Conservation (phyloP, 2,888 invertebrate species). For the Maniola hyperantus region DNA sequence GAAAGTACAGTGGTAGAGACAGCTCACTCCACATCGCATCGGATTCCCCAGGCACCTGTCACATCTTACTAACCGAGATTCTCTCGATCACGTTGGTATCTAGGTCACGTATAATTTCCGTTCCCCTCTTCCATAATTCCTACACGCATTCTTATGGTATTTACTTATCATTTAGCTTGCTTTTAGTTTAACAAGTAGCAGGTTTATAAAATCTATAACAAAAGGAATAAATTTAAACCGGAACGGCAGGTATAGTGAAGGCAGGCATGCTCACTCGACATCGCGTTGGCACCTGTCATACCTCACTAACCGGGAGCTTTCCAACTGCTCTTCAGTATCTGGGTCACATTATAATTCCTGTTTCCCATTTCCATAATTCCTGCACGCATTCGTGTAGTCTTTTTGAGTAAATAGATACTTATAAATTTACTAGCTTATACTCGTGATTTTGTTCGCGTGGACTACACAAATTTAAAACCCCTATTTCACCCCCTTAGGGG, state of each 20-base stretch:
- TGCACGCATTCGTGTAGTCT: background rate
- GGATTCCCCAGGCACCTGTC: background rate
- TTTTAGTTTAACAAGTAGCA: too few relatives aligned
- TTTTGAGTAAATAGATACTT: too few relatives aligned
- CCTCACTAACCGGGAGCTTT: background rate
- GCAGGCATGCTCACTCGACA: background rate
- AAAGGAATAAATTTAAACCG: background rate
- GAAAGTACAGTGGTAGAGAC: background rate
- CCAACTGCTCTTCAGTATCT: background rate
- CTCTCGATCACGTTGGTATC: background rate
- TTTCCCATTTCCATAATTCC: background rate
- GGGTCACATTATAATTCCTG: slow-evolving; percentile 10
- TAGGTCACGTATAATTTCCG: background rate
- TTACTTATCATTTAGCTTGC: background rate
- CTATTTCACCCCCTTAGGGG: too few relatives aligned
- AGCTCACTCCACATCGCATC: slow-evolving; percentile 1
- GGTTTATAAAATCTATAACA: background rate
- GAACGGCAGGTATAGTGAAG: background rate
- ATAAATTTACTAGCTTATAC: too few relatives aligned
- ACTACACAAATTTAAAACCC: too few relatives aligned
- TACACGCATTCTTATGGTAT: background rate
- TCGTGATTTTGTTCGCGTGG: too few relatives aligned
- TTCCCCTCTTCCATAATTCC: too few relatives aligned
- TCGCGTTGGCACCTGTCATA: background rate
- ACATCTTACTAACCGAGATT: background rate